Conservation (phyloP, 2,797 vertebrate species). For the Gorsachius magnificus region DNA sequence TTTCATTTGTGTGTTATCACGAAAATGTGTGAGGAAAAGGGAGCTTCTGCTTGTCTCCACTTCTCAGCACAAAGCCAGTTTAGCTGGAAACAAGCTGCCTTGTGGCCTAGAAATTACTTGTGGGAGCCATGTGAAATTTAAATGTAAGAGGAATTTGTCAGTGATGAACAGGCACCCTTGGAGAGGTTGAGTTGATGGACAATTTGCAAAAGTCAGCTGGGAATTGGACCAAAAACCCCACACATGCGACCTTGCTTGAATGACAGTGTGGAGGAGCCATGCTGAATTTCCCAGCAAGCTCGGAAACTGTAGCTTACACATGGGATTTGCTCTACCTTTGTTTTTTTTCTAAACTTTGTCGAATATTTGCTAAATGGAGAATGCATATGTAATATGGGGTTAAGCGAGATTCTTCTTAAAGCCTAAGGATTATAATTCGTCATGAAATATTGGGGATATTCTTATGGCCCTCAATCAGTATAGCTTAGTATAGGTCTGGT, state of each 20-base stretch:
- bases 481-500: neutral
- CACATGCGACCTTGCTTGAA: neutral
- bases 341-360: neutral
- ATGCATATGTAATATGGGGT: neutral
- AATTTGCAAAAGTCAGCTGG: neutral
- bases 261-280: neutral
- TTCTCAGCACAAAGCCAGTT: neutral
- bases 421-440: neutral
- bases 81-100: slow-evolving; percentile 1
- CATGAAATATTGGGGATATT: neutral
- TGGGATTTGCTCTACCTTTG: neutral
- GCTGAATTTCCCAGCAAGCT: neutral
- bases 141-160: neutral
- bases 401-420: neutral
- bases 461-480: neutral
- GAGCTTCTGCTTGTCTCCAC: slow-evolving; percentile 21
- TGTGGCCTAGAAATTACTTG: neutral
- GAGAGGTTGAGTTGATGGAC: neutral
- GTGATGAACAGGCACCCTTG: neutral
- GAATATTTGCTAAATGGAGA: neutral
- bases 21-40: slow-evolving; percentile 14
- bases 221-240: neutral
- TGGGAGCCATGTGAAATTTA: neutral
- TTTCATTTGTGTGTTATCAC: slow-evolving; percentile 18
- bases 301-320: neutral